Base-by-base conservation (phyloP, 92 coral and sea anemone species). In the Pocillopora grandis region DNA sequence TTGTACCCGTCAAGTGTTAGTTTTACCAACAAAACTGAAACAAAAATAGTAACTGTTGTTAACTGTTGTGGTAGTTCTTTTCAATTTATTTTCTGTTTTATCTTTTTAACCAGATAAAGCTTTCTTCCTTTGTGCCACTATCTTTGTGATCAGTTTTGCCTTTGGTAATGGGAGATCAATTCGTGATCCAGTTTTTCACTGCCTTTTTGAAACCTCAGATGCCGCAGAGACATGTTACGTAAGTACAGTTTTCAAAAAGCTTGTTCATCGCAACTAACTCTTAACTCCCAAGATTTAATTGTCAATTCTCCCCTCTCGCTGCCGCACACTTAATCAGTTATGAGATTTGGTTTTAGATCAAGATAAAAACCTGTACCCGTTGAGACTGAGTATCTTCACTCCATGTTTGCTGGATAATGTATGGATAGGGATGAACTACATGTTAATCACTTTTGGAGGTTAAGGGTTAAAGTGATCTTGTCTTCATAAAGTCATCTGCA, bases 141-240 rank as follows among this genome's bases (percentile, higher is more conserved):
- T 82, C n/a, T 15, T 74, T 62, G 72, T 23, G 14, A 17, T 73
- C 35, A 19, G 58, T 20, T 10, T 82, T 20, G 86, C 48, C 57
- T 55, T 42, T 9, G 6, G 6, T 9, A 27, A 42, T 13, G 70
- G 68, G n/a, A 69, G 73, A 31, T 10, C 31, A 0, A 16, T n/a
- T 14, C 62, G 78, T 0, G 79, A 82, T 49, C 63, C 86, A 5
- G 86, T 82, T 71, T 82, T 82, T 16, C 13, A 62, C 13, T 82
- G 86, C 21, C 86, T 82, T 16, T 3, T 2, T 10, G n/a, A 12
- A 27, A 0, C 7, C 7, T 20, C 86, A 3, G 1, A 0, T 33
- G 19, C 72, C 12, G 49, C 73, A 21, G 5, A 0, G 49, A 1
- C 14, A 2, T 82, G 86, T 60, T 73, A 82, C 21, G 86, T 82